Evolutionary conservation across 2,797 vertebrate genomes (phyloP).

Genomic region (Antennarius maculatus): DNA sequence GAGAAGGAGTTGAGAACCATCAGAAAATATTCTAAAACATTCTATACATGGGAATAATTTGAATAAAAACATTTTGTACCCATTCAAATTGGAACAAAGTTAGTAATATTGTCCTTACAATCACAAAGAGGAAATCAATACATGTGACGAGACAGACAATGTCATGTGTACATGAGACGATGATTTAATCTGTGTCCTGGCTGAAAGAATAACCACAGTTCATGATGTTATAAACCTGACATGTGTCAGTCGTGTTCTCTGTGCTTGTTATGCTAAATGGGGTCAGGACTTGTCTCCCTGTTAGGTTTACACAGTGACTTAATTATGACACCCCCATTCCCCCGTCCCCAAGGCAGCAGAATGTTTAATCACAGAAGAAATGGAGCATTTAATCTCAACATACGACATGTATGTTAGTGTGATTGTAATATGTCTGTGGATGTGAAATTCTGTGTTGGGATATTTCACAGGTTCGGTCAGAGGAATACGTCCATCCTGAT

Average conservation of each 20-base stretch:
- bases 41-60: too few relatives aligned
- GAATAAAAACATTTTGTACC: too few relatives aligned
- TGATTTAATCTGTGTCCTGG: background rate
- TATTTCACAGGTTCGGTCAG: slow-evolving; percentile 76
- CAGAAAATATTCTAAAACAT: background rate
- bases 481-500: slow-evolving; percentile 78
- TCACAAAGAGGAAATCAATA: background rate
- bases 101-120: background rate
- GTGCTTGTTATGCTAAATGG: slow-evolving; percentile 63
- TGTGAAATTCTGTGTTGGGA: background rate
- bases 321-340: slow-evolving; percentile 5
- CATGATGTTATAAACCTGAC: slow-evolving; percentile 14
- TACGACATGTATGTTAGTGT: background rate
- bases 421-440: background rate
- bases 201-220: background rate
- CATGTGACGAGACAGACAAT: background rate
- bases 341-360: slow-evolving; percentile 8
- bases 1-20: slow-evolving; percentile 1
- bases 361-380: slow-evolving; percentile 4
- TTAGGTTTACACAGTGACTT: slow-evolving; percentile 18
- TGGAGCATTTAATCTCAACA: background rate
- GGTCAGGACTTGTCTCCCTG: slow-evolving; percentile 53
- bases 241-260: slow-evolving; percentile 44
- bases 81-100: background rate
- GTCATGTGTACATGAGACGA: background rate